Base-by-base conservation (phyloP, 2,113 vertebrate genomes). In the Glaucidium brasilianum region DNA sequence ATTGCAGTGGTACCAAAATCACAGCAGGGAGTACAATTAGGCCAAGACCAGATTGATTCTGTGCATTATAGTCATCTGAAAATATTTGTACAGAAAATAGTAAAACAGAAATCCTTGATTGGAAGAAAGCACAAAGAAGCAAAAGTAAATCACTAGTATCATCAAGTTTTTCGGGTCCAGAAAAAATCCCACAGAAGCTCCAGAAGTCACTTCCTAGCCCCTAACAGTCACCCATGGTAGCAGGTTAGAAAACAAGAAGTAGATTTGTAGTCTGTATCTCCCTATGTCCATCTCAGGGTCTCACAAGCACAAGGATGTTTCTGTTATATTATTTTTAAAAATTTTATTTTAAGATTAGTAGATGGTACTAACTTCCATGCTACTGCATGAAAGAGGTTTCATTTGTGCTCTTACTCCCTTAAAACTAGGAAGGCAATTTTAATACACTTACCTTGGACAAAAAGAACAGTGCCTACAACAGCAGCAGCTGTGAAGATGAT, bases 21-120 rank as follows among this genome's bases (percentile, higher is more conserved):
- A 95, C 59, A 71, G 94, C 75, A 90, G 98, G 97, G 55, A 98
- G 41, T 71, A 98, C 95, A 91, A 97, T 90, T 63, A 98, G 96
- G 72, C 97, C 97, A 95, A 98, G 96, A 59, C 98, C 98, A 82
- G 78, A 49, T 62, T 94, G 92, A 95, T 85, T 97, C 83, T 89
- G 73, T 78, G 64, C 22, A 76, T 77, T 84, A 88, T 95, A 97
- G 90, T 96, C 98, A 96, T 88, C 98, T 98, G 95, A 93, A 94
- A 96, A 92, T 22, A 95, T 87, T 79, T 59, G 75, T 20, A 74
- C 8, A 43, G 37, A 11, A 94, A 95, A 85, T 6, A 97, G 45
- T 66, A 55, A 53, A 90, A 74, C 7, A 50, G 58, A 79, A 95
- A 55, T 12, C 32, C 20, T 56, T 74, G 47, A 56, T 0, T 39